Percentiles rank a stretch among this genome's conserved stretches.
Evolutionary conservation across 1,140 invertebrate genomes (phyloP).

Genomic region (Trichoplusia ni): DNA sequence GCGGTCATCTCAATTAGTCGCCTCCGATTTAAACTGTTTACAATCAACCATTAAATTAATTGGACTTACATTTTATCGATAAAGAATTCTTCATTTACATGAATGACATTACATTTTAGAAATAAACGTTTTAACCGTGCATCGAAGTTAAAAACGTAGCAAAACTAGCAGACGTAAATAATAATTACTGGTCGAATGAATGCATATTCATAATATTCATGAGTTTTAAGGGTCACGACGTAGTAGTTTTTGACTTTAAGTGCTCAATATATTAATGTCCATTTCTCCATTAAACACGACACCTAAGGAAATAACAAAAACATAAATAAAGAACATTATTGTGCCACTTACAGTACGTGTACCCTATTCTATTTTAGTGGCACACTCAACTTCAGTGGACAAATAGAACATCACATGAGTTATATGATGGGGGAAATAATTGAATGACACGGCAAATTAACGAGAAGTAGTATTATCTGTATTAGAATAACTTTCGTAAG

Average conservation of each 20-base stretch:
- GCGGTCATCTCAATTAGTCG: background rate
- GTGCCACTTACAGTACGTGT: background rate
- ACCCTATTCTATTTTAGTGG: conserved; percentile 7
- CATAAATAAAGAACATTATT: background rate
- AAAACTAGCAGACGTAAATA: too few relatives aligned
- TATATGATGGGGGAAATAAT: conserved; percentile 18
- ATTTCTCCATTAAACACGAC: conserved; percentile 2
- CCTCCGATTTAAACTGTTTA: background rate
- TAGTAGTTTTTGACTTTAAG: background rate
- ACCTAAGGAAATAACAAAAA: background rate
- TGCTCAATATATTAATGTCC: background rate
- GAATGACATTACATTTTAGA: too few relatives aligned
- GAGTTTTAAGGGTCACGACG: background rate
- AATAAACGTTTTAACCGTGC: too few relatives aligned
- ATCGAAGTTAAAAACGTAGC: background rate
- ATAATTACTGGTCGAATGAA: background rate
- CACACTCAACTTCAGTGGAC: background rate
- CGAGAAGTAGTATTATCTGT: too few relatives aligned
- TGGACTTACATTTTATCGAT: too few relatives aligned
- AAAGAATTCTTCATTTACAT: too few relatives aligned
- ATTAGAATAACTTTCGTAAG: too few relatives aligned
- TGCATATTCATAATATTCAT: background rate
- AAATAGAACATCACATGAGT: conserved; percentile 6
- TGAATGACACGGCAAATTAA: background rate
- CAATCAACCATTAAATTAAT: background rate